Evolutionary conservation across 2,797 vertebrate species (phyloP), one percentile per base, ranked within the genome.

Genomic region (Leptatherina wallacei): DNA sequence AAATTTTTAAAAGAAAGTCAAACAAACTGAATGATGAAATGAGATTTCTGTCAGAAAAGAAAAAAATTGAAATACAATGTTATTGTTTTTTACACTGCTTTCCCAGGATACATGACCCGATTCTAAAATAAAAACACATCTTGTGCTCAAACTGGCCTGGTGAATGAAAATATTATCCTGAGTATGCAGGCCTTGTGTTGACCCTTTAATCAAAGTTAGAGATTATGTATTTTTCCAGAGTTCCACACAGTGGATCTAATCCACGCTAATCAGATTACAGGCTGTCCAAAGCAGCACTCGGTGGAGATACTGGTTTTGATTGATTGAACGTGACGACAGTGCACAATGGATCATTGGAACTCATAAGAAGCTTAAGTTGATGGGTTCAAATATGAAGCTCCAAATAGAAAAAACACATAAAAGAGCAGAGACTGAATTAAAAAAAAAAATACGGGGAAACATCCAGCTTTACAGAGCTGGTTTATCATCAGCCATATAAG

Each of bases 251-350:
- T 67, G 44, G 44, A 30, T 73, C 60, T 92, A 88, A 91, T 88
- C 86, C 79, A 63, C 5, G 6, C 69, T 89, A 91, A 89, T 87
- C 88, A 88, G 88, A 89, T 91, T 91, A 91, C 57, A 62, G 77
- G 56, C 71, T 73, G 72, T 73, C 65, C 27, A 20, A 47, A 11
- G 63, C 77, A 66, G 68, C 67, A 47, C 71, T 77, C 29, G 7
- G 12, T 56, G 40, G 12, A 78, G 72, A 85, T 78, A 79, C 38
- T 27, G 1, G 29, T 72, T 83, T 67, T 83, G 88, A 85, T 79
- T 86, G 85, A 91, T 81, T 75, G 85, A 83, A 83, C 59, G 27
- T 73, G 81, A 83, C 64, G 36, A 81, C 86, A 65, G 78, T 51
- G 71, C 35, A 75, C 5, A 0, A 66, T 73, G 33, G 47, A 78